phyloP scores from a whole-genome alignment of 2,797 vertebrate genomes.

The Brotula barbata region DNA sequence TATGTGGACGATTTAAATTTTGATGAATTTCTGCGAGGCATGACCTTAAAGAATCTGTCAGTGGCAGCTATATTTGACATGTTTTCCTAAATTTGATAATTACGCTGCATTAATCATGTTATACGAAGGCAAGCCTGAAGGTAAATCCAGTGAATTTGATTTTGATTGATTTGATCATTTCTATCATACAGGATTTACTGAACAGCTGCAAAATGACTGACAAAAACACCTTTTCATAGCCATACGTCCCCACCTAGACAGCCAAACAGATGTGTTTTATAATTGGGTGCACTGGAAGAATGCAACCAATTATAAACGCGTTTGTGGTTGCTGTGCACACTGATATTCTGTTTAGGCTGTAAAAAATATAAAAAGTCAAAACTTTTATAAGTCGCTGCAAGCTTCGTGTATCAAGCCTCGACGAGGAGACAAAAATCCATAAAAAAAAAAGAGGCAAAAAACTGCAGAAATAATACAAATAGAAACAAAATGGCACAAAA shows the following conservation, averaged over 20 bases:
- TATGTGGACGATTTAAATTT: neutral
- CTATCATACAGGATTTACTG: no score
- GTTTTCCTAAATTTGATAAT: no score
- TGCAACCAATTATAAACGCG: neutral
- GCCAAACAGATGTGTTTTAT: neutral
- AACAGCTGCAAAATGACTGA: no score
- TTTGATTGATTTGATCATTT: neutral
- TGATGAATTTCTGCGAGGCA: no score
- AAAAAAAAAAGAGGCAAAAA: constrained; percentile 1
- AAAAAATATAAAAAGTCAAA: constrained; percentile 18
- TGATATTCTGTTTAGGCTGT: constrained; percentile 1
- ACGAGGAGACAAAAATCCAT: constrained; percentile 1
- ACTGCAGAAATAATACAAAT: neutral
- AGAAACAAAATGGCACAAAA: constrained; percentile 17
- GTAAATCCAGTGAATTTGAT: neutral
- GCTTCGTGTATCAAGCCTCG: constrained; percentile 23
- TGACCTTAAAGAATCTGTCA: no score
- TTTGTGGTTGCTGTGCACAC: constrained; percentile 20
- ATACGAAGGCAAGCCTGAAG: neutral
- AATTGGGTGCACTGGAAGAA: constrained; percentile 1
- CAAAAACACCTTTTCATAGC: no score
- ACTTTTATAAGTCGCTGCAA: constrained; percentile 23
- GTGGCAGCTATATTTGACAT: no score
- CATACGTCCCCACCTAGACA: constrained; percentile 5
- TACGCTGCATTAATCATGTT: no score